Conservation (phyloP, 2,113 vertebrate genomes). For the Nettapus auritus region DNA sequence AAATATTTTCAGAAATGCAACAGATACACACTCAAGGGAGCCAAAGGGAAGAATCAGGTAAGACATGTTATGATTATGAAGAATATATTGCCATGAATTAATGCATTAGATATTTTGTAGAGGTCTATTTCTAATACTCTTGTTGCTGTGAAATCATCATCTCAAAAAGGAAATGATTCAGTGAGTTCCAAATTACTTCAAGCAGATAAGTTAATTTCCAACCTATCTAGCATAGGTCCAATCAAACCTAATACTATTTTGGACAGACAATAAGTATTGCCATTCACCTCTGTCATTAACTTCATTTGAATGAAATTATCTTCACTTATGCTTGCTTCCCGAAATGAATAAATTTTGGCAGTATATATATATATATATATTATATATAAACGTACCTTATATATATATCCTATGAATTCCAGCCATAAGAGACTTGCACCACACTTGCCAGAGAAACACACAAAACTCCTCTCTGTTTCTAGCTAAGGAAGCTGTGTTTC, state of each 20-base stretch:
- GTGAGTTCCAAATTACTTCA: conserved; percentile 37
- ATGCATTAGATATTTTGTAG: background rate
- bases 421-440: background rate
- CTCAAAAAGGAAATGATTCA: conserved; percentile 35
- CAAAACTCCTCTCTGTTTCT: background rate
- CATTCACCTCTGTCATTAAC: background rate
- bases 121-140: background rate
- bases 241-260: conserved; percentile 35
- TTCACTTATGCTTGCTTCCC: background rate
- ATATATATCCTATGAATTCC: background rate
- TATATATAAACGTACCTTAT: background rate
- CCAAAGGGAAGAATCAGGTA: background rate
- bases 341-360: background rate
- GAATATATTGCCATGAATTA: background rate
- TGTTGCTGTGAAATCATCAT: background rate
- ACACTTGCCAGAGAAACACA: background rate
- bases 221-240: background rate
- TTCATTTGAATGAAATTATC: background rate
- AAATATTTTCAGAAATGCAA: background rate
- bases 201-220: conserved; percentile 44
- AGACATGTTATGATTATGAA: background rate
- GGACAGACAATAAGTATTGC: background rate
- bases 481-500: background rate
- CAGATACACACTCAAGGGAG: background rate
- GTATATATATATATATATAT: background rate